phyloP scores from a whole-genome alignment of 1,140 invertebrate genomes.

The Anastatus disparis region DNA sequence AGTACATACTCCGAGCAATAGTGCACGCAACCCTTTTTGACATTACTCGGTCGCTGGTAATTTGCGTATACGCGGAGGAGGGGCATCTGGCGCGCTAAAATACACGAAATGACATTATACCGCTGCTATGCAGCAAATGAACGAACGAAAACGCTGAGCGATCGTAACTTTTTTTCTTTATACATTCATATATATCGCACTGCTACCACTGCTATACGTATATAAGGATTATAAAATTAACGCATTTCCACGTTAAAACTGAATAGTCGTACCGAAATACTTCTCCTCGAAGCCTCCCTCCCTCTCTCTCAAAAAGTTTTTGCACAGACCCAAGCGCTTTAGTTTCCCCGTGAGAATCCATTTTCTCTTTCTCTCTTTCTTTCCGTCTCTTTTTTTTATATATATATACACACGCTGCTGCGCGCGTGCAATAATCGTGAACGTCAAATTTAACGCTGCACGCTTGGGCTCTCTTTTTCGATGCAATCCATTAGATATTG shows the following conservation, averaged over 20 bases:
- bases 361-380: constrained; percentile 12
- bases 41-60: constrained; percentile 32
- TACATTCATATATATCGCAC: too few species aligned
- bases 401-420: constrained; percentile 41
- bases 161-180: constrained; percentile 64
- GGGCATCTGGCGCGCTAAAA: constrained; percentile 34
- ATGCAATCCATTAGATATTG: constrained; percentile 68
- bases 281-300: not conserved
- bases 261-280: too few species aligned
- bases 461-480: constrained; percentile 45
- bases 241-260: constrained; percentile 41
- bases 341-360: not conserved
- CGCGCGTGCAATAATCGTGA: constrained; percentile 64
- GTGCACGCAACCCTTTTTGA: constrained; percentile 43
- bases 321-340: not conserved
- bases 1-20: too few species aligned
- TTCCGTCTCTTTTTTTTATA: constrained; percentile 2
- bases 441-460: constrained; percentile 66
- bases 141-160: too few species aligned
- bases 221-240: constrained; percentile 65
- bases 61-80: constrained; percentile 11
- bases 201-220: not conserved
- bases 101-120: constrained; percentile 45
- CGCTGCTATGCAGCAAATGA: too few species aligned
- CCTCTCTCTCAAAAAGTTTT: constrained; percentile 2